Percentiles rank a stretch among this genome's conserved stretches.
phyloP scores from a whole-genome alignment of 2,113 vertebrate species.

The Lepus timidus region DNA sequence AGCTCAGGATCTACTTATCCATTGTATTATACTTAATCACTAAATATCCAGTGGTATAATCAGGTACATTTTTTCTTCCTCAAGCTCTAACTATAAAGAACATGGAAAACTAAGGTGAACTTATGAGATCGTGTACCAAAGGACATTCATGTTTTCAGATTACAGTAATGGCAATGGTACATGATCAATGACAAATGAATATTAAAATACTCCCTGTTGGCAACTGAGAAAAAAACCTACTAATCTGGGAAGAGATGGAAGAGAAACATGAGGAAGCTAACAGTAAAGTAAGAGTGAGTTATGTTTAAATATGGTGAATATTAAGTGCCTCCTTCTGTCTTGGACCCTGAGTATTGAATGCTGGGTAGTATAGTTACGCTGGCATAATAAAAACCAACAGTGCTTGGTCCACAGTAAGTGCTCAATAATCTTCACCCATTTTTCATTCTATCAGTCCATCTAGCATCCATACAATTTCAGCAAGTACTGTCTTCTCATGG shows the following conservation, averaged over 20 bases:
- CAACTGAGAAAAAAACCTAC: not conserved
- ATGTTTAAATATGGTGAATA: not conserved
- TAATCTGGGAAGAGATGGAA: not conserved
- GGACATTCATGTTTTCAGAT: not conserved
- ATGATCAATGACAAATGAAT: not conserved
- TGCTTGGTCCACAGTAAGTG: not conserved
- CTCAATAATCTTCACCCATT: not conserved
- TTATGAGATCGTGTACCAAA: not conserved
- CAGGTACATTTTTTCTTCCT: not conserved
- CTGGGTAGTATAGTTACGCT: not conserved
- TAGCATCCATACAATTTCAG: not conserved
- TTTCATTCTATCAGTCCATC: not conserved
- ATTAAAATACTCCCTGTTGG: not conserved
- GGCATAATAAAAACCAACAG: rapidly evolving
- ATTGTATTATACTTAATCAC: not conserved
- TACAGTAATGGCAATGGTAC: not conserved
- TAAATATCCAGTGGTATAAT: not conserved
- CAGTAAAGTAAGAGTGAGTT: not conserved
- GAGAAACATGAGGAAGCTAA: not conserved
- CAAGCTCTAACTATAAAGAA: not conserved
- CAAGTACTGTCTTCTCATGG: not conserved
- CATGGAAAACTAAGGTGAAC: not conserved
- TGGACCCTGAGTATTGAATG: not conserved
- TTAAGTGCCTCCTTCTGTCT: not conserved
- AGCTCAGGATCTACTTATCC: slow-evolving; percentile 24